Evolutionary conservation across 2,113 vertebrate species (phyloP).

Genomic region (Corvus cornix): DNA sequence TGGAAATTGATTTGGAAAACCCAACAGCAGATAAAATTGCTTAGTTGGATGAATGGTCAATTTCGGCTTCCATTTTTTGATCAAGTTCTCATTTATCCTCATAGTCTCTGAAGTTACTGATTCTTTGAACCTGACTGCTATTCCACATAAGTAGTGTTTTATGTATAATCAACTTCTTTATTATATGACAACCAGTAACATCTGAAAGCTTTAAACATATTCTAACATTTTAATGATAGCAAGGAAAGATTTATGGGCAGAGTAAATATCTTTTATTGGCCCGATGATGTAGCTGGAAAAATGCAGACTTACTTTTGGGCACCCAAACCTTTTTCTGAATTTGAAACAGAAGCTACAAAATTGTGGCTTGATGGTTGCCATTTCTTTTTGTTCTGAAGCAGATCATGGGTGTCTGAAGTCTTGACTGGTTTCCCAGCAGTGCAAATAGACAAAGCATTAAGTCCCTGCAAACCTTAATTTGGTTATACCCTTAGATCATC

Average conservation of each 20-base stretch:
- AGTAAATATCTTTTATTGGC: slow-evolving; percentile 41
- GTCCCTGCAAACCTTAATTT: not conserved
- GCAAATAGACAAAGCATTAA: not conserved
- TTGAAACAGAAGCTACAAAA: slow-evolving; percentile 43
- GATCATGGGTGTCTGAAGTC: not conserved
- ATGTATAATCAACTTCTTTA: slow-evolving; percentile 43
- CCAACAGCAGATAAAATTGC: not conserved
- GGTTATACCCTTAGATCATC: not conserved
- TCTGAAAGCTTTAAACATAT: slow-evolving; percentile 60
- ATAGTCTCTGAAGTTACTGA: slow-evolving; percentile 28
- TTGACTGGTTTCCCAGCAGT: not conserved
- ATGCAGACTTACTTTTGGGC: not conserved
- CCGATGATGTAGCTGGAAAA: slow-evolving; percentile 7
- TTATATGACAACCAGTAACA: slow-evolving; percentile 39
- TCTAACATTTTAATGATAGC: slow-evolving; percentile 49
- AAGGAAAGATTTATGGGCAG: slow-evolving; percentile 40
- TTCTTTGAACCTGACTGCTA: slow-evolving; percentile 32
- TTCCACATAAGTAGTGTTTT: slow-evolving; percentile 16
- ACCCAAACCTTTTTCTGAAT: not conserved
- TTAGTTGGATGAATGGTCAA: not conserved
- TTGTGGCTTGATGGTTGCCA: not conserved
- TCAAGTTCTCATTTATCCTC: slow-evolving; percentile 21
- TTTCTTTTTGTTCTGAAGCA: not conserved
- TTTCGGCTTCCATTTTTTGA: not conserved
- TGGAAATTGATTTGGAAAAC: not conserved